Percentiles rank a stretch among this genome's conserved stretches.
Conservation (phyloP, 2,888 invertebrate species). For the Archips crataeganus region DNA sequence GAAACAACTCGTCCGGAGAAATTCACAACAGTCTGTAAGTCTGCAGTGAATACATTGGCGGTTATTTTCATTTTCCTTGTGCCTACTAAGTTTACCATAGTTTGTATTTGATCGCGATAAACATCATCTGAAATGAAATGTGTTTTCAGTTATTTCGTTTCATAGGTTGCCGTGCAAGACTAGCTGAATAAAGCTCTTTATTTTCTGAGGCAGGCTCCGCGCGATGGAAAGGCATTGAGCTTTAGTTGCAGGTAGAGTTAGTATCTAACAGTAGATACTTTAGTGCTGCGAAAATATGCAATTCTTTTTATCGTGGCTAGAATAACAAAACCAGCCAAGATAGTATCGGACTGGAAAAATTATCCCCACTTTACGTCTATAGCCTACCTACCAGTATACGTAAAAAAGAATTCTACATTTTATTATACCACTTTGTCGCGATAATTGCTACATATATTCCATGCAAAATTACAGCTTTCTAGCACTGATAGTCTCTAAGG, state of each 20-base stretch:
- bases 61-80: constrained; percentile 61
- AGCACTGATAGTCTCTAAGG: no score
- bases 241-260: not conserved
- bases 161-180: not conserved
- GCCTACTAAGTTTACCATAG: constrained; percentile 61
- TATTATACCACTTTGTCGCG: no score
- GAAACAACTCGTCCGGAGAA: constrained; percentile 64
- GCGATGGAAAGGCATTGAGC: not conserved
- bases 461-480: no score
- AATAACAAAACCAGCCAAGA: no score
- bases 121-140: constrained; percentile 54
- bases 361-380: no score
- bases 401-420: no score
- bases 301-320: no score
- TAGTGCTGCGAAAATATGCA: no score
- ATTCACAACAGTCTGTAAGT: constrained; percentile 56
- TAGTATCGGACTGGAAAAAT: no score
- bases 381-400: no score
- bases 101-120: constrained; percentile 60
- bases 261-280: no score
- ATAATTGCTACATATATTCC: no score
- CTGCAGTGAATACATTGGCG: constrained; percentile 59
- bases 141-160: constrained; percentile 10
- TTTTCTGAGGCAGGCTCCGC: not conserved
- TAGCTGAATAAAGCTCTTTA: not conserved